Evolutionary conservation across 2,113 vertebrate genomes (phyloP).

Genomic region (Megalops atlanticus): DNA sequence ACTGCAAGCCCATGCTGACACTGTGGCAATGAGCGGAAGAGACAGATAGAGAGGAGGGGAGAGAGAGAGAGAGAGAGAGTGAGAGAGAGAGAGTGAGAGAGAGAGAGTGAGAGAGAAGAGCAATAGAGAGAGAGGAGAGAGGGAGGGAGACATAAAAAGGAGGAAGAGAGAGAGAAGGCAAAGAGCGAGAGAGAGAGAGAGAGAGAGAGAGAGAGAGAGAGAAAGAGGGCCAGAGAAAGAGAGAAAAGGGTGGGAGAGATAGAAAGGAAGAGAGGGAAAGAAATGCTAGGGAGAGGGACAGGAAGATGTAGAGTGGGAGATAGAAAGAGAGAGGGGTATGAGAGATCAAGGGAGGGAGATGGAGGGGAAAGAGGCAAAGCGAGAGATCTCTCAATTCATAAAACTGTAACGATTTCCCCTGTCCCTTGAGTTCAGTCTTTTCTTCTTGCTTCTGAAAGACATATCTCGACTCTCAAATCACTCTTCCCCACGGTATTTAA

Average conservation of each 20-base stretch:
- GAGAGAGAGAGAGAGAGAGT: background rate
- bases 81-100: slow-evolving; percentile 22
- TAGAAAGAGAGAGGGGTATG: slow-evolving; percentile 27
- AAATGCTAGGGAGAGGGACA: slow-evolving; percentile 16
- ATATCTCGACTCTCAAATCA: background rate
- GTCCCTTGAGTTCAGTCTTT: slow-evolving; percentile 1
- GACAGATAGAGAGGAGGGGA: slow-evolving; percentile 5
- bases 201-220: no score
- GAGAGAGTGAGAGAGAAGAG: slow-evolving; percentile 21
- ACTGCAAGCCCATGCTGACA: slow-evolving; percentile 56
- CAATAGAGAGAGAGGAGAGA: slow-evolving; percentile 7
- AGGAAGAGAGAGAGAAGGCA: no score
- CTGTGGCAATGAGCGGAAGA: slow-evolving; percentile 25
- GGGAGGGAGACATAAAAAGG: background rate
- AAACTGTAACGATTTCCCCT: slow-evolving; percentile 9
- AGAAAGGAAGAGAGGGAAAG: slow-evolving; percentile 5
- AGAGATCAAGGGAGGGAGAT: background rate
- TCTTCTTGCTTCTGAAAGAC: background rate
- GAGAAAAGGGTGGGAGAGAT: background rate
- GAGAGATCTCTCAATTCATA: background rate
- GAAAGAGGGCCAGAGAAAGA: slow-evolving; percentile 26
- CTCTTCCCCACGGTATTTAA: slow-evolving; percentile 28
- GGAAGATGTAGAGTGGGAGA: background rate
- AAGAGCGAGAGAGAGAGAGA: no score
- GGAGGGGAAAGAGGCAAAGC: background rate